Conservation (phyloP, 1,140 invertebrate genomes). For the Lepidurus apus region DNA sequence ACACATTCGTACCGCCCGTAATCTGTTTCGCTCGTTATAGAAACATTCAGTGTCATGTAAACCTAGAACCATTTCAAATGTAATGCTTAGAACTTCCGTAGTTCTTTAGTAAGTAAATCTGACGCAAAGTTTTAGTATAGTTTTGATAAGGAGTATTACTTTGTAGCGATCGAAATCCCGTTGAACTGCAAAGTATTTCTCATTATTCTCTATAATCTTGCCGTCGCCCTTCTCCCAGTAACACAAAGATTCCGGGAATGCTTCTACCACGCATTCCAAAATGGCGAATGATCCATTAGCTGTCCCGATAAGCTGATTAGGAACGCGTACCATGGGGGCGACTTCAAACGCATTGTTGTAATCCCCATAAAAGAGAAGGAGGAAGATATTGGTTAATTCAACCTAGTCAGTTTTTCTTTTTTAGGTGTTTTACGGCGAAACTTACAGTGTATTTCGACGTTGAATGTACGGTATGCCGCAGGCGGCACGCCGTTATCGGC, state of each 20-base stretch:
- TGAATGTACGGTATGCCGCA: constrained; percentile 67
- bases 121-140: background rate
- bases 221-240: constrained; percentile 79
- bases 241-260: constrained; percentile 74
- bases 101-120: no score
- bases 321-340: constrained; percentile 71
- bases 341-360: constrained; percentile 49
- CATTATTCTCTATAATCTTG: constrained; percentile 61
- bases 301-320: constrained; percentile 64
- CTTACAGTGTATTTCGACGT: constrained; percentile 84
- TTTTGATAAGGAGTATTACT: constrained; percentile 41
- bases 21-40: constrained; percentile 59
- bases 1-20: constrained; percentile 71
- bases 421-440: constrained; percentile 38
- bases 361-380: background rate
- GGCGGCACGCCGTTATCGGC: constrained; percentile 85
- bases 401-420: constrained; percentile 1
- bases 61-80: constrained; percentile 35
- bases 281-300: constrained; percentile 59
- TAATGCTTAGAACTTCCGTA: background rate
- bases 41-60: constrained; percentile 68
- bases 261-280: constrained; percentile 64
- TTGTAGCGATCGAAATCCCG: constrained; percentile 51
- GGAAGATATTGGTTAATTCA: background rate
- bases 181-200: constrained; percentile 61